These are phyloP conservation scores for Plumapathes pennacea DNA, from an alignment of 92 coral and sea anemone genomes.

Conservation along the genomic window DNA sequence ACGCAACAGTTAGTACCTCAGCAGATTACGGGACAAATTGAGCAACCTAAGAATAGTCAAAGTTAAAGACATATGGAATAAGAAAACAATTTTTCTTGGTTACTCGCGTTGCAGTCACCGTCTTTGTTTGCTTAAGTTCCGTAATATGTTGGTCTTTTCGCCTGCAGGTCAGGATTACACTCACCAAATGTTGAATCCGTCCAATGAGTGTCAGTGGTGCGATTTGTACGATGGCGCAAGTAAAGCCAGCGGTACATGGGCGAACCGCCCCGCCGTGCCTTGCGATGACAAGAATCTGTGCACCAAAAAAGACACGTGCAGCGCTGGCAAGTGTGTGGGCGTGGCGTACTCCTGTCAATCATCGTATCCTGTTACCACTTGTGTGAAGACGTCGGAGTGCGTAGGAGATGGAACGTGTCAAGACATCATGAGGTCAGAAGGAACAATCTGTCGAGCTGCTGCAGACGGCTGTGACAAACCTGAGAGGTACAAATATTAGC, in stretches of 20 bases:
- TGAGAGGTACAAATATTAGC: conserved; percentile 82
- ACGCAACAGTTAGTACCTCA: too few species aligned
- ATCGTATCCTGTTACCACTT: conserved; percentile 55
- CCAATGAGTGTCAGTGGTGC: conserved; percentile 88
- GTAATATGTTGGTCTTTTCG: background rate
- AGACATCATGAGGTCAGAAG: conserved; percentile 50
- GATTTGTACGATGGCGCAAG: conserved; percentile 60
- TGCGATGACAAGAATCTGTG: conserved; percentile 79
- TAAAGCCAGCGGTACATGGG: conserved; percentile 65
- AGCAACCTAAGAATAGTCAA: too few species aligned
- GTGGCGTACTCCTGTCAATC: conserved; percentile 67
- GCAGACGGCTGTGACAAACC: conserved; percentile 79
- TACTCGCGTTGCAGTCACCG: too few species aligned
- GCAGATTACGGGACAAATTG: too few species aligned
- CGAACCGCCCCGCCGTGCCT: conserved; percentile 63
- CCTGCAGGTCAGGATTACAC: conserved; percentile 66
- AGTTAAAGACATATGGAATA: too few species aligned
- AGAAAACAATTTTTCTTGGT: too few species aligned
- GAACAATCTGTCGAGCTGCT: conserved; percentile 84
- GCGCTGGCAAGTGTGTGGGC: conserved; percentile 41
- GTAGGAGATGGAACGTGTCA: conserved; percentile 72
- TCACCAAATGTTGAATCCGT: conserved; percentile 70
- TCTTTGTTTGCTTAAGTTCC: too few species aligned
- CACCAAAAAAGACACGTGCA: conserved; percentile 71
- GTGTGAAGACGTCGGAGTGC: conserved; percentile 70